phyloP scores from a whole-genome alignment of 2,113 vertebrate species.

The Perca flavescens region DNA sequence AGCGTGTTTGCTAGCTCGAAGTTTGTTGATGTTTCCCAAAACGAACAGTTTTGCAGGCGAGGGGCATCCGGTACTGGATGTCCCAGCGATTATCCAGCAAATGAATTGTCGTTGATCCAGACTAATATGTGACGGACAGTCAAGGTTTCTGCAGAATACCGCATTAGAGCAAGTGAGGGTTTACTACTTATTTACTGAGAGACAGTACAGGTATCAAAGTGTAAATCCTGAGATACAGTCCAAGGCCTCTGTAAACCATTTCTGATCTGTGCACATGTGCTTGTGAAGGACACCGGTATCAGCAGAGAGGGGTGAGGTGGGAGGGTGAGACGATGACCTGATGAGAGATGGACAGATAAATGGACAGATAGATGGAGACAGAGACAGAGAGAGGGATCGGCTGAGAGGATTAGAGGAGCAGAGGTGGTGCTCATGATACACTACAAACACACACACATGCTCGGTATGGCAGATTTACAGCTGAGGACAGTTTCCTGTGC shows the following conservation, averaged over 20 bases:
- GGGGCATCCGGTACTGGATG: too few relatives aligned
- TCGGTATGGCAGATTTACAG: constrained; percentile 32
- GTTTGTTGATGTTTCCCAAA: too few relatives aligned
- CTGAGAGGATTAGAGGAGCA: constrained; percentile 74
- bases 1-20: too few relatives aligned
- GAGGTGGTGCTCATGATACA: constrained; percentile 77
- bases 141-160: background rate
- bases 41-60: too few relatives aligned
- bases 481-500: constrained; percentile 27
- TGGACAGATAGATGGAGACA: constrained; percentile 63
- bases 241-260: background rate
- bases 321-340: constrained; percentile 69
- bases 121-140: background rate
- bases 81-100: too few relatives aligned
- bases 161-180: background rate
- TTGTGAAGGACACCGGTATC: constrained; percentile 61
- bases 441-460: constrained; percentile 44
- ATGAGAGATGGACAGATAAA: constrained; percentile 76
- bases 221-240: constrained; percentile 1
- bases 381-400: constrained; percentile 55
- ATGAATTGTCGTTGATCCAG: too few relatives aligned
- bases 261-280: background rate
- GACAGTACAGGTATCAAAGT: background rate
- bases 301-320: constrained; percentile 23
- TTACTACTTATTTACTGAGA: background rate